Conservation (phyloP, 2,888 invertebrate genomes). For the Platerodrilus igneus region DNA sequence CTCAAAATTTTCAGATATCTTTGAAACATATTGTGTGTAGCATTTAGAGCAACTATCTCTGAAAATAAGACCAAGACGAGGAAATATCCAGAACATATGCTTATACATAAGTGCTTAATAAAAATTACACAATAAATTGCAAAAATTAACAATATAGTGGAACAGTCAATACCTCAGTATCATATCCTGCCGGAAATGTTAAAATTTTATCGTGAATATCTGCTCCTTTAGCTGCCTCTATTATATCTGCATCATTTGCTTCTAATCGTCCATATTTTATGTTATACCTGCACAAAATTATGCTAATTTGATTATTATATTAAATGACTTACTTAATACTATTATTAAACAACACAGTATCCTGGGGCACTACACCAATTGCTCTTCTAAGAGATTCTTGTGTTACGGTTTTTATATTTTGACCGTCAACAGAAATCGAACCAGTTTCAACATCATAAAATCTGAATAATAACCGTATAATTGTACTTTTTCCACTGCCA, state of each 20-base stretch:
- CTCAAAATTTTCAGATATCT: too few species aligned
- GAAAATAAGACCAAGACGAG: too few species aligned
- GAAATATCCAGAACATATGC: too few species aligned
- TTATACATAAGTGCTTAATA: too few species aligned
- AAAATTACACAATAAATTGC: too few species aligned
- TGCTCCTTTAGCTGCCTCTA: slow-evolving; percentile 84
- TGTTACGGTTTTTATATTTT: slow-evolving; percentile 80
- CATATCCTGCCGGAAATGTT: slow-evolving; percentile 85
- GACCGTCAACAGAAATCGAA: slow-evolving; percentile 79
- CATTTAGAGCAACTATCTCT: too few species aligned
- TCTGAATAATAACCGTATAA: slow-evolving; percentile 89
- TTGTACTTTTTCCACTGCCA: slow-evolving; percentile 93
- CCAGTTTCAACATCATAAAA: slow-evolving; percentile 94
- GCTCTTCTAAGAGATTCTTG: slow-evolving; percentile 77
- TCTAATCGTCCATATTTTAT: slow-evolving; percentile 85
- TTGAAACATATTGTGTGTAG: too few species aligned
- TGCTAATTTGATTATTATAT: not conserved
- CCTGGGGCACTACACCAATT: slow-evolving; percentile 96
- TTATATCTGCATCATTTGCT: slow-evolving; percentile 76
- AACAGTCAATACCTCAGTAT: slow-evolving; percentile 68
- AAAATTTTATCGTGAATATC: slow-evolving; percentile 91
- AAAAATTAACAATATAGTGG: too few species aligned
- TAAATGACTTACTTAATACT: slow-evolving; percentile 62
- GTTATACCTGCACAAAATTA: slow-evolving; percentile 64
- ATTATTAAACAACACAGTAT: slow-evolving; percentile 93